Percentiles rank a stretch among this genome's conserved stretches.
phyloP scores from a whole-genome alignment of 2,113 vertebrate species.

The Oceanodroma tethys region DNA sequence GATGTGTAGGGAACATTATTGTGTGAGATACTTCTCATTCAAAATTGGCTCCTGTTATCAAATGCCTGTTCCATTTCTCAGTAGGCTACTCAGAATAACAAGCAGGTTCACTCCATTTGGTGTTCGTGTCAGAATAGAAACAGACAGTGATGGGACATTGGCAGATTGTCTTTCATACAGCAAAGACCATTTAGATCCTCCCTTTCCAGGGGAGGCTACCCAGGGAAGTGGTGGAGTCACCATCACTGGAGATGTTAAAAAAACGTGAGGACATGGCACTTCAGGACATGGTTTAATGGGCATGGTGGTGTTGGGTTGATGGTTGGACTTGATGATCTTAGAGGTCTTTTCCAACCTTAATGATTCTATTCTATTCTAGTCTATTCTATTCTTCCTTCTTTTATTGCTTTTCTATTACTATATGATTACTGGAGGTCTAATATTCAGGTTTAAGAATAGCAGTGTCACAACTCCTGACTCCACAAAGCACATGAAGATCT shows the following conservation, averaged over 20 bases:
- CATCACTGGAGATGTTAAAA: too few species aligned
- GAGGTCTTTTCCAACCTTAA: too few species aligned
- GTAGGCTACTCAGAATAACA: not conserved
- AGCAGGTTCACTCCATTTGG: not conserved
- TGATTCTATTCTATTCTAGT: too few species aligned
- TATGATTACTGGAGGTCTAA: not conserved
- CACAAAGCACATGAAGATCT: not conserved
- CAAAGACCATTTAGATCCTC: not conserved
- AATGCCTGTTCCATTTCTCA: not conserved
- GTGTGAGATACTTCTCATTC: not conserved
- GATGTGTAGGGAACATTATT: not conserved
- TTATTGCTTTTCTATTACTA: not conserved
- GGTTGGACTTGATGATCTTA: too few species aligned
- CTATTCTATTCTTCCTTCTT: not conserved
- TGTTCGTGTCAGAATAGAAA: not conserved
- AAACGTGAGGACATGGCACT: too few species aligned
- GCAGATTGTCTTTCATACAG: not conserved
- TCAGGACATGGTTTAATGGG: too few species aligned
- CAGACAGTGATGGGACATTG: not conserved
- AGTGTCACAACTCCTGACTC: not conserved
- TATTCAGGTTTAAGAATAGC: not conserved
- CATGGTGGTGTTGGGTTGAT: too few species aligned
- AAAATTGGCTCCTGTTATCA: not conserved
- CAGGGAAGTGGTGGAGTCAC: too few species aligned
- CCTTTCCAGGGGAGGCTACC: too few species aligned